Evolutionary conservation across 2,113 vertebrate genomes (phyloP).

Genomic region (Thryonomys swinderianus): DNA sequence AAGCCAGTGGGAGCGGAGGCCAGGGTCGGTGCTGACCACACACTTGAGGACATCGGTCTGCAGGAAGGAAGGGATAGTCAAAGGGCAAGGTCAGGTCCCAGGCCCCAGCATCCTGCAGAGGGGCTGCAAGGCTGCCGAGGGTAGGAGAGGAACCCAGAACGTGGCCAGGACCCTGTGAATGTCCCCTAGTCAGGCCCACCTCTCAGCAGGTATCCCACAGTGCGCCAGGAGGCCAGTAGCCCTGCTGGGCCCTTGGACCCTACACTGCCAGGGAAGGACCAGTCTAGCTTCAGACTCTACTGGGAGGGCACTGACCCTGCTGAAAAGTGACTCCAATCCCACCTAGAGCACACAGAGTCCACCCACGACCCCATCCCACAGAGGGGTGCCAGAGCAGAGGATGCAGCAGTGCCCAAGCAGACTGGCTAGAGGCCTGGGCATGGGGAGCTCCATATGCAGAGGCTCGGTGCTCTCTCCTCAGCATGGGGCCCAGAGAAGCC

Average conservation of each 20-base stretch:
- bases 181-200: not conserved
- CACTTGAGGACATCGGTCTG: constrained; percentile 96
- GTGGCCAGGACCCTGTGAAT: not conserved
- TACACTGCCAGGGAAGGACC: not conserved
- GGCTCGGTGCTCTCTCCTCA: not conserved
- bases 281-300: not conserved
- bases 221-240: fast-evolving
- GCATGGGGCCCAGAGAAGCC: not conserved
- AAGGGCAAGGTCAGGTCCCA: not conserved
- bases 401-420: not conserved
- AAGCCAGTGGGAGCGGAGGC: constrained; percentile 94
- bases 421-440: not conserved
- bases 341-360: not conserved
- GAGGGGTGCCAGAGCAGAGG: not conserved
- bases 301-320: not conserved
- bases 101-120: not conserved
- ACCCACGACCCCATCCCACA: not conserved
- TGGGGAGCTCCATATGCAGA: not conserved
- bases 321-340: not conserved
- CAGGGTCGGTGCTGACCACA: constrained; percentile 94
- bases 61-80: constrained; percentile 55
- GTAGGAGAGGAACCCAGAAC: no score
- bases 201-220: not conserved
- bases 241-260: not conserved
- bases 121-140: not conserved